These are phyloP conservation scores for Acanthochromis polyacanthus DNA, from an alignment of 2,113 vertebrate genomes.

Conservation along the genomic window DNA sequence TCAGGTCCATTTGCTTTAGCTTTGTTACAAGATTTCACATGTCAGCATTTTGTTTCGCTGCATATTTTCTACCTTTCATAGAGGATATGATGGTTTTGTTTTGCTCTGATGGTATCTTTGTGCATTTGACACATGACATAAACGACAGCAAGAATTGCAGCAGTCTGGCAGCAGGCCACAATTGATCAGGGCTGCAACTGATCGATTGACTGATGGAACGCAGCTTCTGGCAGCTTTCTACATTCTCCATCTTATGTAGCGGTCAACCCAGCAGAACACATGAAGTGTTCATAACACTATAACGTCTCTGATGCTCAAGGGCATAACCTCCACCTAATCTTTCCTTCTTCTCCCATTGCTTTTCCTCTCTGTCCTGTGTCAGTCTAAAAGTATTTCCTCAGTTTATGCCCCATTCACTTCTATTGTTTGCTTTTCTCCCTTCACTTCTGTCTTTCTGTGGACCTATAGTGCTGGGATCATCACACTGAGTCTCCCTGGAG, in stretches of 20 bases:
- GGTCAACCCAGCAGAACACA: conserved; percentile 28
- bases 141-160: conserved; percentile 22
- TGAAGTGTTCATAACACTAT: conserved; percentile 4
- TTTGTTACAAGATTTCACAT: background rate
- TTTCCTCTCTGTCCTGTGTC: background rate
- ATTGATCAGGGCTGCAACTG: conserved; percentile 38
- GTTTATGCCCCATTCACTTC: background rate
- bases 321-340: conserved; percentile 17
- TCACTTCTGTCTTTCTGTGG: background rate
- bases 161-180: conserved; percentile 23
- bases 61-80: background rate
- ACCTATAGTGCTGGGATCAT: conserved; percentile 64
- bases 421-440: conserved; percentile 12
- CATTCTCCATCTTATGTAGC: conserved; percentile 14
- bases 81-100: background rate
- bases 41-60: background rate
- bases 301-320: background rate
- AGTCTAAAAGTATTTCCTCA: background rate
- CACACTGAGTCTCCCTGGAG: conserved; percentile 58
- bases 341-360: background rate
- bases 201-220: conserved; percentile 43
- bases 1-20: background rate
- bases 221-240: conserved; percentile 44
- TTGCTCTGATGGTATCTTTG: background rate
- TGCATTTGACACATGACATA: background rate